Evolutionary conservation across 2,113 vertebrate genomes (phyloP).

Genomic region (Otocyon megalotis): DNA sequence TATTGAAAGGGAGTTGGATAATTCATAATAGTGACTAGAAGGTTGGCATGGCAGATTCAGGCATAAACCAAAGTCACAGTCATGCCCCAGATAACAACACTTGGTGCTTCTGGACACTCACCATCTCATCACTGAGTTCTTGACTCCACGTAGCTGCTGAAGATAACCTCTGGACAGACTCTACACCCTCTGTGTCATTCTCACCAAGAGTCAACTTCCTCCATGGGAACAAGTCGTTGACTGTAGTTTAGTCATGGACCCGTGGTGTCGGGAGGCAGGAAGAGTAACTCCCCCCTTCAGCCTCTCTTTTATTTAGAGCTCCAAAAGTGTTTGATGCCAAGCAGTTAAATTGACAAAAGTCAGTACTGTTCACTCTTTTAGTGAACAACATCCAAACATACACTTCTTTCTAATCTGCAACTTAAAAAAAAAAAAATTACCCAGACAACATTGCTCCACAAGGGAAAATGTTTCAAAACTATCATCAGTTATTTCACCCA

Average conservation of each 20-base stretch:
- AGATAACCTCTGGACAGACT: not conserved
- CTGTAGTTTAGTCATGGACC: not conserved
- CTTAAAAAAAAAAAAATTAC: not conserved
- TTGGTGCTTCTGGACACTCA: not conserved
- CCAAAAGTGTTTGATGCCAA: not conserved
- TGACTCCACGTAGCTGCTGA: not conserved
- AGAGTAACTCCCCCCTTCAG: not conserved
- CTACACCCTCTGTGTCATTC: not conserved
- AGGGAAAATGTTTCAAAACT: not conserved
- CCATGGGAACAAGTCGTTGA: not conserved
- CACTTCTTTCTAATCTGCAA: no score
- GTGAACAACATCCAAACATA: not conserved
- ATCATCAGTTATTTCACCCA: not conserved
- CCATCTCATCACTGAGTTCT: not conserved
- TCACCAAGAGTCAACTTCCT: not conserved
- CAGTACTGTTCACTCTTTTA: not conserved
- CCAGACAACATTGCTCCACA: not conserved
- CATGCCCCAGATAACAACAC: accelerated
- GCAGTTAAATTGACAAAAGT: not conserved
- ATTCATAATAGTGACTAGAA: not conserved
- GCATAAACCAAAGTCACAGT: not conserved
- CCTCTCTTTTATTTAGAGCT: not conserved
- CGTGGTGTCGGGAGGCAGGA: not conserved
- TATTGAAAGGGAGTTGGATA: not conserved
- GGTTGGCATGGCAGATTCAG: not conserved